Percentiles rank a stretch among this genome's conserved stretches.
These are phyloP conservation scores for Operophtera brumata DNA, from an alignment of 2,888 invertebrate species.

Conservation along the genomic window DNA sequence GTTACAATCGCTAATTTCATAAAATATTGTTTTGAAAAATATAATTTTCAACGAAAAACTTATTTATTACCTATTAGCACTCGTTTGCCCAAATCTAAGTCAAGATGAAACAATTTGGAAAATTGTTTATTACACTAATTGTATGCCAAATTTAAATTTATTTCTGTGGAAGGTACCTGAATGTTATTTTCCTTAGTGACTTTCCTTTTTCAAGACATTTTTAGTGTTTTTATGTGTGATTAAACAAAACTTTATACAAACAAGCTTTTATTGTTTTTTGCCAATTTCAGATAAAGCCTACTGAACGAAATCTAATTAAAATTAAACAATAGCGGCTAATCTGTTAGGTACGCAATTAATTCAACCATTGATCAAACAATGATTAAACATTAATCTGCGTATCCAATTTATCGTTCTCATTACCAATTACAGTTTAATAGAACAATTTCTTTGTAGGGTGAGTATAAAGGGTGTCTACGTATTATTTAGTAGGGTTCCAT, in stretches of 20 bases:
- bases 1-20: too few species aligned
- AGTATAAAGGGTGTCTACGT: constrained; percentile 19
- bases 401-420: constrained; percentile 21
- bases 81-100: too few species aligned
- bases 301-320: constrained; percentile 4
- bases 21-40: too few species aligned
- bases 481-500: constrained; percentile 24
- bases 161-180: too few species aligned
- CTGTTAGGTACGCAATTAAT: constrained; percentile 12
- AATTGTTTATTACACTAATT: too few species aligned
- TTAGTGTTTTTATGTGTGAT: background rate
- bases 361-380: constrained; percentile 13
- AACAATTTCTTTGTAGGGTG: constrained; percentile 22
- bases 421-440: constrained; percentile 22
- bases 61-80: too few species aligned
- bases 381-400: constrained; percentile 17
- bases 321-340: constrained; percentile 6
- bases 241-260: too few species aligned
- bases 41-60: too few species aligned
- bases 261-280: background rate
- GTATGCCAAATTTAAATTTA: too few species aligned
- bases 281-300: background rate
- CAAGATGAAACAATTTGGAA: too few species aligned
- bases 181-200: too few species aligned
- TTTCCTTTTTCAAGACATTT: too few species aligned